These are phyloP conservation scores for Ceraclea dissimilis DNA, from an alignment of 2,888 invertebrate species.

Conservation along the genomic window DNA sequence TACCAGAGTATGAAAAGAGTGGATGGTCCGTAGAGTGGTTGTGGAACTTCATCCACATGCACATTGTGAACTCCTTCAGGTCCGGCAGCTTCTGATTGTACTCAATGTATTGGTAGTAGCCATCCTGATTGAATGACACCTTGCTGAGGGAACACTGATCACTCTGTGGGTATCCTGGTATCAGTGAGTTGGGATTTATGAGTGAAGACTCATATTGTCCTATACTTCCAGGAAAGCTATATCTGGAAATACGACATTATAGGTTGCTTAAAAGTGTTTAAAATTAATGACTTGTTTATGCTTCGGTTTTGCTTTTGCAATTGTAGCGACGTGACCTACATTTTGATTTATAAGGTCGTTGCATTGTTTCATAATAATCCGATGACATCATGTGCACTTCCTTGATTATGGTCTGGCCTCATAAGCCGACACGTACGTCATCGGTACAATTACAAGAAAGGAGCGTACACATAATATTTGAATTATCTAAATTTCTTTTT, in stretches of 20 bases:
- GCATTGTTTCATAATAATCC: no score
- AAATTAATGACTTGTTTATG: no score
- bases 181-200: slow-evolving; percentile 5
- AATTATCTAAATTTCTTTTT: background rate
- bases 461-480: no score
- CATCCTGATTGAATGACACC: slow-evolving; percentile 58
- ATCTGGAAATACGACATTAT: slow-evolving; percentile 1
- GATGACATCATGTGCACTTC: no score
- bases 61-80: slow-evolving; percentile 75
- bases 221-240: background rate
- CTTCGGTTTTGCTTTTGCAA: no score
- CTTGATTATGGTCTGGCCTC: no score
- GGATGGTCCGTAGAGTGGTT: slow-evolving; percentile 80
- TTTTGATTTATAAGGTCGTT: no score
- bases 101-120: slow-evolving; percentile 64
- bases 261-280: no score
- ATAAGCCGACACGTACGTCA: no score
- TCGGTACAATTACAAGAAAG: no score
- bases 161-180: slow-evolving; percentile 28
- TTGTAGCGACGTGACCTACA: no score
- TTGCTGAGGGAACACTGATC: slow-evolving; percentile 63
- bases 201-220: slow-evolving; percentile 3
- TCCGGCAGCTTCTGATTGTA: slow-evolving; percentile 66
- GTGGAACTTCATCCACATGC: slow-evolving; percentile 75
- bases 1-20: slow-evolving; percentile 74